Percentiles rank a stretch among this genome's conserved stretches.
Conservation (phyloP, 2,888 invertebrate species). For the Teleiodes luculella region DNA sequence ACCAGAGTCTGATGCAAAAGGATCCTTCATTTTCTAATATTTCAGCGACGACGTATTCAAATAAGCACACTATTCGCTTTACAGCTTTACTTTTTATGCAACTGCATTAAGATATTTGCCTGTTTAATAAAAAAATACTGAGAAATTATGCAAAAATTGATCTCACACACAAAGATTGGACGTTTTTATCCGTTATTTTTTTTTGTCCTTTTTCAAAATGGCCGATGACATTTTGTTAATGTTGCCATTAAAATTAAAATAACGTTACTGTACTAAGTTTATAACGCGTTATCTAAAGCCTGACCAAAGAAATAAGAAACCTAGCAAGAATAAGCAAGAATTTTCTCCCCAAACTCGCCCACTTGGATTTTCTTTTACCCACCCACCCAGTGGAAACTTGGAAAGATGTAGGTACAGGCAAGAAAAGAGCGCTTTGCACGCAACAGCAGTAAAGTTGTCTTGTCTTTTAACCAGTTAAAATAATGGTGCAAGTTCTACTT, state of each 20-base stretch:
- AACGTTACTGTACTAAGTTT: too few species aligned
- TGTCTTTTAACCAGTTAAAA: too few species aligned
- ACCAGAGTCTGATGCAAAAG: slow-evolving; percentile 61
- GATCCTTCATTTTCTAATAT: slow-evolving; percentile 60
- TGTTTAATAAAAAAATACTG: slow-evolving; percentile 41
- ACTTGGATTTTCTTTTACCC: too few species aligned
- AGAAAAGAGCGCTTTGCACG: too few species aligned
- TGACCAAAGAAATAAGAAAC: too few species aligned
- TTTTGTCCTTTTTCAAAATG: slow-evolving; percentile 34
- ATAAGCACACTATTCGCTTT: slow-evolving; percentile 14
- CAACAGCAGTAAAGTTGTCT: too few species aligned
- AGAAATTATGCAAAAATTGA: slow-evolving; percentile 38
- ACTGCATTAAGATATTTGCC: slow-evolving; percentile 25
- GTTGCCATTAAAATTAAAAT: slow-evolving; percentile 21
- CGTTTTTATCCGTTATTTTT: slow-evolving; percentile 45
- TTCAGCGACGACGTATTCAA: slow-evolving; percentile 21
- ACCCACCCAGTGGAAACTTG: too few species aligned
- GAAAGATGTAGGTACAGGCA: too few species aligned
- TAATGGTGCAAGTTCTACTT: too few species aligned
- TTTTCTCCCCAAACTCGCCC: too few species aligned
- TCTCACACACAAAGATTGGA: slow-evolving; percentile 21
- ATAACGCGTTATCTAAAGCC: too few species aligned
- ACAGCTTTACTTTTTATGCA: slow-evolving; percentile 19
- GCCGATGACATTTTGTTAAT: slow-evolving; percentile 12
- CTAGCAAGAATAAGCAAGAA: too few species aligned